Conservation (phyloP, 2,797 vertebrate species). For the Caiman crocodilus region DNA sequence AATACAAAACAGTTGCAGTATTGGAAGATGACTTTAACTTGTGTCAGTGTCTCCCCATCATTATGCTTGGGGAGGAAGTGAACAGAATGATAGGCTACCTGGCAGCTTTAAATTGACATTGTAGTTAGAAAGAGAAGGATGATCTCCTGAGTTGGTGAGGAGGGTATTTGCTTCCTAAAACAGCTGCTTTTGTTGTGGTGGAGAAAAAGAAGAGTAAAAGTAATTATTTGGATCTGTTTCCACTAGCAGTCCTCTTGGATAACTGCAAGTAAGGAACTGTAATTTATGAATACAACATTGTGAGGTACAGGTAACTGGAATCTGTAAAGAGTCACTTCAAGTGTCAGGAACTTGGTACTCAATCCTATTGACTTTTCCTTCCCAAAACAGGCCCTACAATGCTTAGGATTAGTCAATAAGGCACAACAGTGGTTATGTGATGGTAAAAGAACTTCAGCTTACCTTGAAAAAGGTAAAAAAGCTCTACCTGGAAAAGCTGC, state of each 20-base stretch:
- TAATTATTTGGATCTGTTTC: background rate
- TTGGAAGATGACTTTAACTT: background rate
- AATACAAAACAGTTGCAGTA: background rate
- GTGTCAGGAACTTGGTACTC: background rate
- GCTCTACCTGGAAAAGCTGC: background rate
- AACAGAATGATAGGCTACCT: background rate
- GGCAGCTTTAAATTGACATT: background rate
- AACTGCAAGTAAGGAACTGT: background rate
- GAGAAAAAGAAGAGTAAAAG: background rate
- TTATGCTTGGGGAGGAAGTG: background rate
- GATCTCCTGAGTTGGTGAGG: background rate
- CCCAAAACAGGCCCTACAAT: background rate
- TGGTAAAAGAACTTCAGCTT: background rate
- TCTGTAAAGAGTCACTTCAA: background rate
- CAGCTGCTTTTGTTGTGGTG: background rate
- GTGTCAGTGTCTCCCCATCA: background rate
- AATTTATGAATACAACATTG: background rate
- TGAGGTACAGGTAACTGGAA: background rate
- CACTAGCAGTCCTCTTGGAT: background rate
- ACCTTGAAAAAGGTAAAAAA: background rate
- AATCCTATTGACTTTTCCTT: background rate
- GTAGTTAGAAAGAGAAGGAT: background rate
- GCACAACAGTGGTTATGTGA: background rate
- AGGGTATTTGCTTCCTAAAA: background rate
- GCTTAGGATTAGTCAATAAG: background rate